A percentile compares a stretch with the other conserved stretches of the same genome.
phyloP scores from a whole-genome alignment of 2,888 invertebrate genomes.

The Lysandra coridon region DNA sequence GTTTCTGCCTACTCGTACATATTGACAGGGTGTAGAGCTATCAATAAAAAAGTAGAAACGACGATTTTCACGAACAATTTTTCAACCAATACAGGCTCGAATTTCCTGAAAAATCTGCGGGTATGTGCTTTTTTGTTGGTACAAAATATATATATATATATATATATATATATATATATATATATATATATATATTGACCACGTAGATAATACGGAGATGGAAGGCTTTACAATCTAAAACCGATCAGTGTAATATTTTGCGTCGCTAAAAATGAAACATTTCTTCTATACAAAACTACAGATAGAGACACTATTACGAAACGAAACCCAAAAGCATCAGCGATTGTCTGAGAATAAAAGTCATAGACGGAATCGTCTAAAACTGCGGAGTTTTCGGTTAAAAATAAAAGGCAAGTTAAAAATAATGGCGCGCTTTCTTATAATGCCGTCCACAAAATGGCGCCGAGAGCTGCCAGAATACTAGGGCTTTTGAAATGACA shows the following conservation, averaged over 20 bases:
- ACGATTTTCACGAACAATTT: neutral
- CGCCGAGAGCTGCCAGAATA: slow-evolving; percentile 32
- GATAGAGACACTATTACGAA: neutral
- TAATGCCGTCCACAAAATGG: slow-evolving; percentile 35
- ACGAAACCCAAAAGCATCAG: neutral
- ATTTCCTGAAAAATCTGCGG: neutral
- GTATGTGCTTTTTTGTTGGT: neutral
- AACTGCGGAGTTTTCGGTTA: slow-evolving; percentile 36
- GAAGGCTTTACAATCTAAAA: neutral
- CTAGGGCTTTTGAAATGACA: slow-evolving; percentile 34
- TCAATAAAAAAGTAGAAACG: neutral
- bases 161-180: neutral
- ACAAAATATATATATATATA: neutral
- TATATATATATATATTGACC: neutral
- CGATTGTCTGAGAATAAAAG: slow-evolving; percentile 1
- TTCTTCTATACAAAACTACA: neutral
- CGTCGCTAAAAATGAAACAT: neutral
- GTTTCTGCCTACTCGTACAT: neutral
- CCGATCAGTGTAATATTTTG: neutral
- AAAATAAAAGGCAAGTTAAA: slow-evolving; percentile 36
- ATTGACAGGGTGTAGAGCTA: neutral
- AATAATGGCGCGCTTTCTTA: slow-evolving; percentile 36
- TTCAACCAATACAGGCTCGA: neutral
- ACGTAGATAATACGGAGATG: neutral
- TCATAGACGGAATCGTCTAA: slow-evolving; percentile 33